Evolutionary conservation across 2,888 invertebrate species (phyloP).

Genomic region (Melieria crassipennis): DNA sequence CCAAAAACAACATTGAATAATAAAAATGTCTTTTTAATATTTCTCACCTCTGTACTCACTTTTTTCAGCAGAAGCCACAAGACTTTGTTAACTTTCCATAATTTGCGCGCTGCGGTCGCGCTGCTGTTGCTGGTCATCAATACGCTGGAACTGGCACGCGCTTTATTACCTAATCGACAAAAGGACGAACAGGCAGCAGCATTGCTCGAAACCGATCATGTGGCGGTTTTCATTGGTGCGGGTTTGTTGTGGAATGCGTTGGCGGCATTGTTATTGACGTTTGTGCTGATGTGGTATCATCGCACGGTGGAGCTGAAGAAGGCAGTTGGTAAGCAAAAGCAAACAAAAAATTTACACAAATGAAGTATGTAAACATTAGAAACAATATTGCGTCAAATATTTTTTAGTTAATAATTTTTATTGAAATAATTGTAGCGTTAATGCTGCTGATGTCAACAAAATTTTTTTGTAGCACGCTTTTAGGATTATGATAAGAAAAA

Average conservation of each 20-base stretch:
- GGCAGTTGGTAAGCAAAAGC: slow-evolving; percentile 53
- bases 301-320: slow-evolving; percentile 61
- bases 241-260: slow-evolving; percentile 57
- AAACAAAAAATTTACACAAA: no score
- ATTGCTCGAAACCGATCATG: slow-evolving; percentile 43
- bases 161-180: slow-evolving; percentile 52
- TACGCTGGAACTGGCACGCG: slow-evolving; percentile 59
- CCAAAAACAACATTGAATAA: background rate
- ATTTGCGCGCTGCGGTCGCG: slow-evolving; percentile 59
- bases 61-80: slow-evolving; percentile 54
- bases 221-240: slow-evolving; percentile 52
- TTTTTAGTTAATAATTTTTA: background rate
- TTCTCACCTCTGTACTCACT: background rate
- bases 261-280: slow-evolving; percentile 55
- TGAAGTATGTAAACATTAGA: no score
- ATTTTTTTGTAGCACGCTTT: background rate
- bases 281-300: slow-evolving; percentile 61
- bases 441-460: background rate
- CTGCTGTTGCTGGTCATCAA: slow-evolving; percentile 59
- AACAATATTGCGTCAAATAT: no score
- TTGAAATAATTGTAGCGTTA: background rate
- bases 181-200: slow-evolving; percentile 26
- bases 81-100: slow-evolving; percentile 63
- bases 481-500: background rate
- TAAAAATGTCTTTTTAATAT: no score